phyloP scores from a whole-genome alignment of 2,113 vertebrate genomes.

The Limanda limanda region DNA sequence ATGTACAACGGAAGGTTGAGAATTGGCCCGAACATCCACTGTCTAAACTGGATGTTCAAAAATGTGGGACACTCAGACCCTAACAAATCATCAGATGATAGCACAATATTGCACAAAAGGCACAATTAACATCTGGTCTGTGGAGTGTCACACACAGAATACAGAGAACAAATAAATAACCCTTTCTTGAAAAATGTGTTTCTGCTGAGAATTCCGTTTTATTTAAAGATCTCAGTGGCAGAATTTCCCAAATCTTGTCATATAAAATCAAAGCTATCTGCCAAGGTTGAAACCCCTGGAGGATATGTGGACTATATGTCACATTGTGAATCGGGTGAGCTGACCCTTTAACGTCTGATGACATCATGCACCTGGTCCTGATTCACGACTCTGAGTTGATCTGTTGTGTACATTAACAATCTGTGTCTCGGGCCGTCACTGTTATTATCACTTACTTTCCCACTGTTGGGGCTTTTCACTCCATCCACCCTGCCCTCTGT shows the following conservation, averaged over 20 bases:
- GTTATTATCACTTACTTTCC: not conserved
- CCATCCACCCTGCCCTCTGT: slow-evolving; percentile 17
- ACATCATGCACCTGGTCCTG: not conserved
- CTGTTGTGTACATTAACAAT: slow-evolving; percentile 23
- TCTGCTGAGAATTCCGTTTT: not conserved
- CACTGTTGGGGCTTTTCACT: not conserved
- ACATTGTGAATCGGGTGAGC: not conserved
- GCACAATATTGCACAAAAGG: too few relatives aligned
- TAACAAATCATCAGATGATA: too few relatives aligned
- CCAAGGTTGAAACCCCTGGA: not conserved
- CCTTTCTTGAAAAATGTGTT: too few relatives aligned
- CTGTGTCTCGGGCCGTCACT: slow-evolving; percentile 18
- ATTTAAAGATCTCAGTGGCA: too few relatives aligned
- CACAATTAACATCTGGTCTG: too few relatives aligned
- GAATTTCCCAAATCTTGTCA: not conserved
- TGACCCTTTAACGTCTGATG: not conserved
- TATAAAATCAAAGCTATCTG: not conserved
- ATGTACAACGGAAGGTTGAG: too few relatives aligned
- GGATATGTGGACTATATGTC: slow-evolving; percentile 1
- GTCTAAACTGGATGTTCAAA: too few relatives aligned
- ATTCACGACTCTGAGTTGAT: not conserved
- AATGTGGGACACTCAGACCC: too few relatives aligned
- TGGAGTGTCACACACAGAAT: too few relatives aligned
- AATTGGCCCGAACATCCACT: too few relatives aligned
- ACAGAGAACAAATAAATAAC: too few relatives aligned